A percentile compares a stretch with the other conserved stretches of the same genome.
These are phyloP conservation scores for Opisthocomus hoazin DNA, from an alignment of 2,113 vertebrate genomes.

Conservation along the genomic window DNA sequence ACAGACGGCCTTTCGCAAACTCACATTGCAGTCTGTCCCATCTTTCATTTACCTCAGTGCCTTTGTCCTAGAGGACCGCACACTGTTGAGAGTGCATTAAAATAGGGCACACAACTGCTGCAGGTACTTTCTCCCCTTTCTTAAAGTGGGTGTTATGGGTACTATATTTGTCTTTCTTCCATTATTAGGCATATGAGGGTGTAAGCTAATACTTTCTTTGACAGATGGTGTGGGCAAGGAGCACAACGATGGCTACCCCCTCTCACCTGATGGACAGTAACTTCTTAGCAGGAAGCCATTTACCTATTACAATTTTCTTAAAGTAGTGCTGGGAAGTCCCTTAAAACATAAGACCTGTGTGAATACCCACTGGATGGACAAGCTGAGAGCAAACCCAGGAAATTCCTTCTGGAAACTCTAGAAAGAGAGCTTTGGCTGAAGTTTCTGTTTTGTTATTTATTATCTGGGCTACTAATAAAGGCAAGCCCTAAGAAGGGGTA, in stretches of 20 bases:
- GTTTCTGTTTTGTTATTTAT: slow-evolving; percentile 42
- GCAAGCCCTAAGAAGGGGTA: slow-evolving; percentile 45
- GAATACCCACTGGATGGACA: not conserved
- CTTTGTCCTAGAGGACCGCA: not conserved
- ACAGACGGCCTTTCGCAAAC: slow-evolving; percentile 26
- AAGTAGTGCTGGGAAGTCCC: not conserved
- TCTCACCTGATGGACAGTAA: not conserved
- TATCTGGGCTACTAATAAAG: slow-evolving; percentile 59
- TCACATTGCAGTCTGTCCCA: not conserved
- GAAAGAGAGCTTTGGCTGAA: slow-evolving; percentile 36
- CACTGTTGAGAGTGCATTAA: not conserved
- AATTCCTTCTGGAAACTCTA: slow-evolving; percentile 26
- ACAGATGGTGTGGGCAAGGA: not conserved
- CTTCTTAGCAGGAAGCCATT: not conserved
- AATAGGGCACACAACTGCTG: not conserved
- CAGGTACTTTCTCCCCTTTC: not conserved
- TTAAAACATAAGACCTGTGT: not conserved
- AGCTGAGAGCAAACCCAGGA: slow-evolving; percentile 8
- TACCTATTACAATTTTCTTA: not conserved
- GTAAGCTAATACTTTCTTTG: not conserved
- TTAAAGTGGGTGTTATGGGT: not conserved
- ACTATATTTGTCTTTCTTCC: not conserved
- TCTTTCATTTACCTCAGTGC: not conserved
- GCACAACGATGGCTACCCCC: not conserved
- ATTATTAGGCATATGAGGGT: not conserved